Conservation (phyloP, 2,888 invertebrate genomes). For the Tenodera sinensis region DNA sequence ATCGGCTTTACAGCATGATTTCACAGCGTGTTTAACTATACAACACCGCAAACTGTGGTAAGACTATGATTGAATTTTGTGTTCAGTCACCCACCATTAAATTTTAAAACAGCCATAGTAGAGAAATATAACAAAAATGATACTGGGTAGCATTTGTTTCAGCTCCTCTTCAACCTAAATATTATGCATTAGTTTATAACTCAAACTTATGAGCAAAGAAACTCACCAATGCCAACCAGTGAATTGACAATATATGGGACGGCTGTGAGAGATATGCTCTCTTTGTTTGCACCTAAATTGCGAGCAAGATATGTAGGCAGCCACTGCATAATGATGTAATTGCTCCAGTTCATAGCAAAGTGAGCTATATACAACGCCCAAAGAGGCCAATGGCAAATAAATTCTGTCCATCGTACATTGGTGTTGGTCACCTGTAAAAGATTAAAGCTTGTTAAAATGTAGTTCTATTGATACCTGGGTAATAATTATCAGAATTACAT, state of each 20-base stretch:
- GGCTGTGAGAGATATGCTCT: conserved; percentile 68
- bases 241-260: conserved; percentile 72
- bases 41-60: too few relatives aligned
- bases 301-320: conserved; percentile 67
- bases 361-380: conserved; percentile 73
- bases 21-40: too few relatives aligned
- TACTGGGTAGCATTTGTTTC: too few relatives aligned
- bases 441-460: neutral
- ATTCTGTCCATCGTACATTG: conserved; percentile 61
- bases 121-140: too few relatives aligned
- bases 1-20: too few relatives aligned
- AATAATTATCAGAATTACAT: too few relatives aligned
- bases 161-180: too few relatives aligned
- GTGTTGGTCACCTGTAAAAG: conserved; percentile 50
- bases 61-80: too few relatives aligned
- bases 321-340: conserved; percentile 78
- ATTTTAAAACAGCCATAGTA: too few relatives aligned
- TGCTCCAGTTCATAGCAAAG: conserved; percentile 78
- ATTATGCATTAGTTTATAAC: too few relatives aligned
- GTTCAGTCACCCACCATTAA: too few relatives aligned
- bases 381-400: conserved; percentile 63
- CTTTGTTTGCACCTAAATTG: conserved; percentile 61
- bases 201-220: neutral
- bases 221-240: conserved; percentile 61
- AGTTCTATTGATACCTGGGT: too few relatives aligned